Conservation (phyloP, 2,113 vertebrate species). For the Dasyurus viverrinus region DNA sequence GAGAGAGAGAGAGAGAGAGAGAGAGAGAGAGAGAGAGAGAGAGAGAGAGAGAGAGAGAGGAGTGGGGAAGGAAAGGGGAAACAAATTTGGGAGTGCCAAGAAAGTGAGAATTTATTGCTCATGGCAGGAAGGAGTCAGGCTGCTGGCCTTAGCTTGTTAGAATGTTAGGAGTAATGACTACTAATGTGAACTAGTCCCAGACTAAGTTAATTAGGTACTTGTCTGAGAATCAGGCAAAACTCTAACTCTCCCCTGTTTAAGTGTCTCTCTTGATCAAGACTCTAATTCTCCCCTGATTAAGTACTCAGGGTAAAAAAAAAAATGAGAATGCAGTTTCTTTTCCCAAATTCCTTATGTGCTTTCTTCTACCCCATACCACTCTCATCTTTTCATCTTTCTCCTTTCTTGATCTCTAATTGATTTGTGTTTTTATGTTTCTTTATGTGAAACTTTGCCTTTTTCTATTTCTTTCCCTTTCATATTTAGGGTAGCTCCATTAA, state of each 20-base stretch:
- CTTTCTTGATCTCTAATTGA: neutral
- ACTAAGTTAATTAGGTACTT: neutral
- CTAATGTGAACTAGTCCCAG: neutral
- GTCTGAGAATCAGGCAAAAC: neutral
- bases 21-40: too few species aligned
- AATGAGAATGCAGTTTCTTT: neutral
- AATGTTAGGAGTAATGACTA: neutral
- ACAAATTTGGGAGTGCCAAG: neutral
- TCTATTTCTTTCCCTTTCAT: neutral
- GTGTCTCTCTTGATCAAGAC: neutral
- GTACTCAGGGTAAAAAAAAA: neutral
- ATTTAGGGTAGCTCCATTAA: neutral
- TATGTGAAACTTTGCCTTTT: neutral
- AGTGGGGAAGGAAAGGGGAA: neutral
- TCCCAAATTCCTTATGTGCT: neutral
- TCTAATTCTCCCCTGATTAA: neutral
- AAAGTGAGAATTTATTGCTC: neutral
- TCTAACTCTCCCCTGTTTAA: neutral
- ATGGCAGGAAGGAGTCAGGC: neutral
- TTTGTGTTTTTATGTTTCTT: neutral
- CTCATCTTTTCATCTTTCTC: neutral
- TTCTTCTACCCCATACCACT: neutral
- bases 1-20: too few species aligned
- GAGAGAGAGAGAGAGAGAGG: too few species aligned
- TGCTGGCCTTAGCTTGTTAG: neutral